Base-by-base conservation (phyloP, 2,888 invertebrate genomes). In the Cartodere bifasciata region DNA sequence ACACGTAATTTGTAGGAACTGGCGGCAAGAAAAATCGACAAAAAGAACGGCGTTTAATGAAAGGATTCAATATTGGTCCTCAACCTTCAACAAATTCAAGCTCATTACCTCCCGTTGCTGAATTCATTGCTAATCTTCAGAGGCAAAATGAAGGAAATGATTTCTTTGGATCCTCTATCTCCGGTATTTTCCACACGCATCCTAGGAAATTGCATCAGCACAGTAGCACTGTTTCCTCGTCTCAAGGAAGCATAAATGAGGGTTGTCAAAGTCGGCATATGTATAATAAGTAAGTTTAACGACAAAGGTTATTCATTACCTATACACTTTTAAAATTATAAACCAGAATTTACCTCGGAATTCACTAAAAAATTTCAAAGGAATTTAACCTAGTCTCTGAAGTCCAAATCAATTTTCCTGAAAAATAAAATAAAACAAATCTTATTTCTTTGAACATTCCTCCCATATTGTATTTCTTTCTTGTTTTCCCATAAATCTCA, bases 1-100 rank as follows among this genome's bases (percentile, higher is more conserved):
- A n/a, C n/a, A n/a, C n/a, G n/a, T 13, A 11, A 29, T 3, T 34
- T 44, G 31, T 56, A 80, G 85, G 83, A 51, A 79, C 85, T 38
- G 87, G 88, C 41, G 90, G 90, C 32, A 90, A 90, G 62, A 91
- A 90, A 64, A 88, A 90, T 56, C 76, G 90, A 0, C 88, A 88
- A 58, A 87, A 90, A 60, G 91, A 91, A 58, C 72, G 91, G 1
- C 73, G 91, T 2, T 65, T 91, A 32, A 88, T 91, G 87, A 91
- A 91, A 60, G 90, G 86, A 10, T 90, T 91, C 68, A 88, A 91
- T 64, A 87, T 88, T 43, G 82, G 78, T 10, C 79, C 83, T 16
- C 74, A 75, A 16, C 72, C 76, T 1, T 70, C 70, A 10, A 64
- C 68, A 28, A 60, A 63, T 35, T 65, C 70, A 36, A 65, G 67